A percentile compares a stretch with the other conserved stretches of the same genome.
phyloP scores from a whole-genome alignment of 1,140 invertebrate genomes.

The Laupala kohalensis region DNA sequence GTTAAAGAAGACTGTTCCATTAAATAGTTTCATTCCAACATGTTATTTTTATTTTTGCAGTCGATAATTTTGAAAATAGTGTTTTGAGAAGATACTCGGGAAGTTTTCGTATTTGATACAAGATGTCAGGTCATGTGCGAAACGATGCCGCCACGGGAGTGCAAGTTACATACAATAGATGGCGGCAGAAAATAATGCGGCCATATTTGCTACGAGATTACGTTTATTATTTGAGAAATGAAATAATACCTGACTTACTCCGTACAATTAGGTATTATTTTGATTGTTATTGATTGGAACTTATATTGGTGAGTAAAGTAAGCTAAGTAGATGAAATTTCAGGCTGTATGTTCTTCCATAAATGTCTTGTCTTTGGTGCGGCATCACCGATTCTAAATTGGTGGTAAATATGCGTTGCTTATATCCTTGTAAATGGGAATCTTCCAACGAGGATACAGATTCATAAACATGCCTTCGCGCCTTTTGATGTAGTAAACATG shows the following conservation, averaged over 20 bases:
- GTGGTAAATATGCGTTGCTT: not conserved
- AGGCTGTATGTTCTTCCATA: not conserved
- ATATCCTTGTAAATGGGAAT: too few species aligned
- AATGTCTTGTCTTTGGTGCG: not conserved
- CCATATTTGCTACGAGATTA: conserved; percentile 8
- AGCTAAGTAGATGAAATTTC: too few species aligned
- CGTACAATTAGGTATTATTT: not conserved
- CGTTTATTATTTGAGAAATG: conserved; percentile 8
- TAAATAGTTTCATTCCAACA: too few species aligned
- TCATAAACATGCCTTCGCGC: too few species aligned
- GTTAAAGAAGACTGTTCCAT: too few species aligned
- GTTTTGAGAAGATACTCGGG: not conserved
- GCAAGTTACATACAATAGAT: conserved; percentile 4
- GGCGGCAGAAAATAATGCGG: conserved; percentile 5
- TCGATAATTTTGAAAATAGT: too few species aligned
- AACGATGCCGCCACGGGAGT: not conserved
- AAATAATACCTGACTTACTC: conserved; percentile 1
- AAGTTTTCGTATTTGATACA: not conserved
- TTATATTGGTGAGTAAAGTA: too few species aligned
- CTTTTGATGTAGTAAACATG: too few species aligned
- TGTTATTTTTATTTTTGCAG: too few species aligned
- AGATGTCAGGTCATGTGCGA: not conserved
- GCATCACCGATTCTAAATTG: not conserved
- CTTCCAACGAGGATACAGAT: too few species aligned
- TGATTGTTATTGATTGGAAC: not conserved